A percentile compares a stretch with the other conserved stretches of the same genome.
Evolutionary conservation across 2,113 vertebrate genomes (phyloP).

Genomic region (Origma solitaria): DNA sequence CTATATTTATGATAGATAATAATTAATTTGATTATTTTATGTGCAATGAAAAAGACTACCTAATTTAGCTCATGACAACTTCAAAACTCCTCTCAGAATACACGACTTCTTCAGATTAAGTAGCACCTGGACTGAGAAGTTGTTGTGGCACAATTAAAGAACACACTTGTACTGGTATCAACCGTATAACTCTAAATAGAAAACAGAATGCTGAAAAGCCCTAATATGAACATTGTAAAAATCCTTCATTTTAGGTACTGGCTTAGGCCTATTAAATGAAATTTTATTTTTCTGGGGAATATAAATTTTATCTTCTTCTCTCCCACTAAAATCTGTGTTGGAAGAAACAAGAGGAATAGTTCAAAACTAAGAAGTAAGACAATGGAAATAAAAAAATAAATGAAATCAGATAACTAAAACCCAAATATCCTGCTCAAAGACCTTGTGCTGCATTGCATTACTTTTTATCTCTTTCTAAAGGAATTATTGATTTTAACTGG

Average conservation of each 20-base stretch:
- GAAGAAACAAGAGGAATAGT: not conserved
- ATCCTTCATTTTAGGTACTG: not conserved
- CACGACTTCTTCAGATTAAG: not conserved
- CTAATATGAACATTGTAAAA: not conserved
- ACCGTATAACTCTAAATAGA: not conserved
- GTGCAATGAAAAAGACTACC: not conserved
- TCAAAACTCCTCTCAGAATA: not conserved
- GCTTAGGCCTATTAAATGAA: not conserved
- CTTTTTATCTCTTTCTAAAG: not conserved
- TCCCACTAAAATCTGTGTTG: not conserved
- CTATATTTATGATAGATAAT: not conserved
- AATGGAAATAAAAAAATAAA: not conserved
- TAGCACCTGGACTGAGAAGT: not conserved
- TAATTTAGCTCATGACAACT: not conserved
- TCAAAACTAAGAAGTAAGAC: not conserved
- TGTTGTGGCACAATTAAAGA: not conserved
- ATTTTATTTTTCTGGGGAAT: fast-evolving
- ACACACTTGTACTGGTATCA: not conserved
- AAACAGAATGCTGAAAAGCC: not conserved
- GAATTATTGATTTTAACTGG: not conserved
- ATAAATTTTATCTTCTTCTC: not conserved
- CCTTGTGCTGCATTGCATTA: not conserved
- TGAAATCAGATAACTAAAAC: not conserved
- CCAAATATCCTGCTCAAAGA: not conserved
- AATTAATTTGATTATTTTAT: not conserved